phyloP scores from a whole-genome alignment of 2,113 vertebrate genomes.

The Pipra filicauda region DNA sequence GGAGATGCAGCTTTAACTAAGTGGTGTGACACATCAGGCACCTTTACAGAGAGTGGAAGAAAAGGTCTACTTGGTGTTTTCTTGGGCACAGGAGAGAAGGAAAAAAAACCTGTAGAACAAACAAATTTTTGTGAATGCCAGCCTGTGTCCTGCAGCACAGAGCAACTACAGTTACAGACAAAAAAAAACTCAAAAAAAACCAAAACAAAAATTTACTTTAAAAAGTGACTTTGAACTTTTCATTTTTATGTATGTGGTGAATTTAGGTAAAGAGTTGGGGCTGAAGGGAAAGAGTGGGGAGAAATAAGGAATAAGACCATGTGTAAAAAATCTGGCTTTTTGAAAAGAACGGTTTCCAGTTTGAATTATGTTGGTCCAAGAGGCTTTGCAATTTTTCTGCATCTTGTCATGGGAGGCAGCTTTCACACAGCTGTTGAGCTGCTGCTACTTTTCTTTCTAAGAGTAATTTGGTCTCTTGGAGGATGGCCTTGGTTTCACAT shows the following conservation, averaged over 20 bases:
- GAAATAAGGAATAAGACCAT: slow-evolving; percentile 23
- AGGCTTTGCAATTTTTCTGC: slow-evolving; percentile 71
- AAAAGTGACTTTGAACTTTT: neutral
- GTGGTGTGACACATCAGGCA: neutral
- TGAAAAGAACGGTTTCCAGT: slow-evolving; percentile 46
- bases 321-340: slow-evolving; percentile 62
- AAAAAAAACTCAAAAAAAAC: neutral
- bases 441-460: slow-evolving; percentile 64
- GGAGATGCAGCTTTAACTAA: neutral
- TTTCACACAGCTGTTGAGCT: slow-evolving; percentile 65
- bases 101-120: neutral
- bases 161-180: neutral
- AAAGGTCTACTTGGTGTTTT: neutral
- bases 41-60: neutral
- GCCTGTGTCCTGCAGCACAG: neutral
- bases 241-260: neutral
- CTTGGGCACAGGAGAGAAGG: neutral
- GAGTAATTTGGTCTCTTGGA: slow-evolving; percentile 36
- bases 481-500: slow-evolving; percentile 3
- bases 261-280: neutral
- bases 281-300: neutral
- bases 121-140: neutral
- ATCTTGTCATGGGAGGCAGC: slow-evolving; percentile 71
- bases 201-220: neutral
- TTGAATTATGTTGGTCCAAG: slow-evolving; percentile 65